phyloP scores from a whole-genome alignment of 2,888 invertebrate species.

The Syritta pipiens region DNA sequence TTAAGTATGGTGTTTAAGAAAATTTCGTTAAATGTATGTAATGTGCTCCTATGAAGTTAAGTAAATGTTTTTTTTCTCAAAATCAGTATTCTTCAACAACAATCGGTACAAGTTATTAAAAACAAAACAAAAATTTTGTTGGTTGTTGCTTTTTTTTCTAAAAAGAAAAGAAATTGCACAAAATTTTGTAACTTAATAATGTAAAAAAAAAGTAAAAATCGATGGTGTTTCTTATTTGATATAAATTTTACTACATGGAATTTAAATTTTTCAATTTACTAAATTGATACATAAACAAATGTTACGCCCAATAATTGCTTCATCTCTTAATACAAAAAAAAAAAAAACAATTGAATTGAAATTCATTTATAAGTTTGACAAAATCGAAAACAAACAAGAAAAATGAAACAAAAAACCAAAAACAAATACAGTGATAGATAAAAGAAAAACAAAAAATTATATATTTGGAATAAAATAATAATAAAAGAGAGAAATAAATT shows the following conservation, averaged over 20 bases:
- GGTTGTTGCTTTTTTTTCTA: conserved; percentile 1
- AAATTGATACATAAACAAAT: conserved; percentile 24
- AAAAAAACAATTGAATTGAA: conserved; percentile 59
- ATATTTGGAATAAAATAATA: conserved; percentile 60
- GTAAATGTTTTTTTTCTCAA: background rate
- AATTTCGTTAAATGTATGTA: background rate
- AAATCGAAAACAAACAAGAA: conserved; percentile 12
- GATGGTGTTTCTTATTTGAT: conserved; percentile 30
- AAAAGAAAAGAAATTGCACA: conserved; percentile 42
- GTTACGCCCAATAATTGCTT: conserved; percentile 58
- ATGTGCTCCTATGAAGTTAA: background rate
- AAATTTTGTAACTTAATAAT: conserved; percentile 31
- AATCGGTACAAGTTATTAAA: too few relatives aligned
- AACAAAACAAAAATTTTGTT: background rate
- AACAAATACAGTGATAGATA: conserved; percentile 63
- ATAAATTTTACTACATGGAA: conserved; percentile 30
- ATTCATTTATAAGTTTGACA: conserved; percentile 59
- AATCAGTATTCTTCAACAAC: background rate
- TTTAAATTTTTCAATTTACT: conserved; percentile 27
- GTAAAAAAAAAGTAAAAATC: background rate
- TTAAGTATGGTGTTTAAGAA: background rate
- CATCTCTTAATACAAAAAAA: too few relatives aligned
- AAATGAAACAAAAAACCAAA: conserved; percentile 13
- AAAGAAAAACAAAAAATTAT: conserved; percentile 40
- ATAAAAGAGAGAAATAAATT: conserved; percentile 54